Evolutionary conservation across 2,888 invertebrate species (phyloP).

Genomic region (Ennomos erosarius): DNA sequence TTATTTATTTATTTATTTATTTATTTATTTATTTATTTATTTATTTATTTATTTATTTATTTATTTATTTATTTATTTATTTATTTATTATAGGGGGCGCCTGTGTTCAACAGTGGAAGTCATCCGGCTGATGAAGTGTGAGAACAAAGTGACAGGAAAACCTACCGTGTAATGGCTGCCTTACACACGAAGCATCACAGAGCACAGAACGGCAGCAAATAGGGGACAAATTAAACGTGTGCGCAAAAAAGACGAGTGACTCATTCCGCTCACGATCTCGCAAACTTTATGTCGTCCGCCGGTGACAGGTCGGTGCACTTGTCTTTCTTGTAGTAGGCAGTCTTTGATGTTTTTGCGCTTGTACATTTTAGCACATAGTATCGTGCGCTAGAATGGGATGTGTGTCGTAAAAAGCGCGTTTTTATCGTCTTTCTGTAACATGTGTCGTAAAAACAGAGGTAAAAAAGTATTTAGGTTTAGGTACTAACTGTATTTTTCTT

Average conservation of each 20-base stretch:
- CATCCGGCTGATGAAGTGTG: too few relatives aligned
- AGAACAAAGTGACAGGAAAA: too few relatives aligned
- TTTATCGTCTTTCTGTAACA: neutral
- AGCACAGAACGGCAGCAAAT: conserved; percentile 55
- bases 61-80: too few relatives aligned
- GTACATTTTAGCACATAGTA: conserved; percentile 1
- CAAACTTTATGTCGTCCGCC: conserved; percentile 39
- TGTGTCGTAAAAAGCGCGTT: too few relatives aligned
- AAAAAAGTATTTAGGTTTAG: too few relatives aligned
- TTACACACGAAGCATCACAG: neutral
- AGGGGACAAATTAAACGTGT: conserved; percentile 72
- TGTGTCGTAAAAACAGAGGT: too few relatives aligned
- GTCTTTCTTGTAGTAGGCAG: conserved; percentile 5
- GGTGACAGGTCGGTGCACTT: conserved; percentile 37
- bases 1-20: too few relatives aligned
- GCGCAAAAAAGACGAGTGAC: conserved; percentile 52
- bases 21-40: too few relatives aligned
- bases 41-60: too few relatives aligned
- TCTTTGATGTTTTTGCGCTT: conserved; percentile 8
- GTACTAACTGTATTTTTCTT: too few relatives aligned
- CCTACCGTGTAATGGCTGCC: neutral
- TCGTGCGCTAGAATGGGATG: neutral
- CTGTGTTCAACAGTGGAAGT: too few relatives aligned
- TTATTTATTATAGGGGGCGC: too few relatives aligned
- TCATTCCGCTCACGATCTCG: conserved; percentile 61